Percentiles rank a stretch among this genome's conserved stretches.
These are phyloP conservation scores for Neodiprion pinetum DNA, from an alignment of 1,140 invertebrate species.

Conservation along the genomic window DNA sequence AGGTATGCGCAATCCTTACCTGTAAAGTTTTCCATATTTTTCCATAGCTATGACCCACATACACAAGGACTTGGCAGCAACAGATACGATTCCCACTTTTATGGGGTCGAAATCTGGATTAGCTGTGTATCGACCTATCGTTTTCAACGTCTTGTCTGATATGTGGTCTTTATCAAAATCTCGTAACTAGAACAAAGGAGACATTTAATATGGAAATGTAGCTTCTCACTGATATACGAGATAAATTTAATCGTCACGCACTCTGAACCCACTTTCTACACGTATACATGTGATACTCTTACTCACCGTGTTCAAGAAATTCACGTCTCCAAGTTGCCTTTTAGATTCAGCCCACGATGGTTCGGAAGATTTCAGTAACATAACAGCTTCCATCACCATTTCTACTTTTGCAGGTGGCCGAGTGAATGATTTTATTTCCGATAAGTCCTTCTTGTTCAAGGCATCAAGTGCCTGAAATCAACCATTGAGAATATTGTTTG, in stretches of 20 bases:
- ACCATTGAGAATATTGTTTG: constrained; percentile 7
- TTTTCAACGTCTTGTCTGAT: constrained; percentile 78
- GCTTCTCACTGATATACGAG: no score
- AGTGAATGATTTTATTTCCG: constrained; percentile 87
- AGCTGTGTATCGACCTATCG: constrained; percentile 78
- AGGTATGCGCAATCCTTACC: constrained; percentile 57
- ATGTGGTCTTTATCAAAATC: constrained; percentile 91
- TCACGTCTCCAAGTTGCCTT: constrained; percentile 78
- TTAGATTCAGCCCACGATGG: constrained; percentile 88
- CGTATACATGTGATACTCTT: neutral
- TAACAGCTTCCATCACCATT: constrained; percentile 89
- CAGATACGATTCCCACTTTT: constrained; percentile 80
- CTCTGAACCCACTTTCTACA: no score
- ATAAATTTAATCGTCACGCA: no score
- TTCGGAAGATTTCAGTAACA: constrained; percentile 80
- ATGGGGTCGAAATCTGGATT: constrained; percentile 87
- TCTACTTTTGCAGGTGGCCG: constrained; percentile 84
- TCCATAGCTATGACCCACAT: constrained; percentile 92
- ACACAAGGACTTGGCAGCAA: constrained; percentile 84
- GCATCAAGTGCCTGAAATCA: constrained; percentile 74
- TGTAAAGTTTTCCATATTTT: constrained; percentile 86
- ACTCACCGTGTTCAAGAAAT: constrained; percentile 69
- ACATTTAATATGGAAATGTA: neutral
- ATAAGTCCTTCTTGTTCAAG: constrained; percentile 87
- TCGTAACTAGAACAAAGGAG: constrained; percentile 65